Evolutionary conservation across 2,797 vertebrate species (phyloP), one percentile per base, ranked within the genome.

Genomic region (Pipistrellus pygmaeus): DNA sequence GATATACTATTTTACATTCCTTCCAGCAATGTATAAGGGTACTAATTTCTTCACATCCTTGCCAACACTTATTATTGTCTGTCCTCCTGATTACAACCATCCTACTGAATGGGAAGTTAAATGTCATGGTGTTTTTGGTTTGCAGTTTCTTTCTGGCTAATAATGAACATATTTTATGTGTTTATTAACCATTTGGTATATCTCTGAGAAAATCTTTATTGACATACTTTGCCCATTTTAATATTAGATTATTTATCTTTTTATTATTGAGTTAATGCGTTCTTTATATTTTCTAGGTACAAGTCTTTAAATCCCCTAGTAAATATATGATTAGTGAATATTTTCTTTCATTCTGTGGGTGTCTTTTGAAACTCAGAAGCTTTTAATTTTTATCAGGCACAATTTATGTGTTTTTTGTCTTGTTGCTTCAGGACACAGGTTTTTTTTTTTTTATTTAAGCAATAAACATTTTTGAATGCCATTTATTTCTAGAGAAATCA

Each of bases 401-500:
- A 91, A 23, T 57, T 90, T 41, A 51, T 13, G 5, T 20, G 20
- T 41, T 75, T 93, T 75, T 71, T 51, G 9, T 72, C 64, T 73
- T 82, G 20, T 76, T 88, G 23, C 1, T 94, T 89, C 15, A 80
- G 21, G 30, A 57, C 21, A 80, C 9, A 57, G 25, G 38, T 73
- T 91, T 48, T 48, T 41, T 73, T 91, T 48, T 48, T 41, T 83
- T 88, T 23, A 38, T 46, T 77, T 20, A 77, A 94, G 60, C 93
- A 46, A 32, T 3, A 66, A 81, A 60, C 20, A 53, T 46, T 76
- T 88, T 20, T 38, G 75, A 80, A 38, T 18, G 21, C 4, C 21
- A 35, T 6, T 76, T 71, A 75, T 12, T 35, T 88, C 46, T 90
- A 25, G 25, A 82, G 46, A 76, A 55, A 53, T 71, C 32, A 13